These are phyloP conservation scores for Drosophila borborema DNA, from an alignment of 2,888 invertebrate species.

Conservation along the genomic window DNA sequence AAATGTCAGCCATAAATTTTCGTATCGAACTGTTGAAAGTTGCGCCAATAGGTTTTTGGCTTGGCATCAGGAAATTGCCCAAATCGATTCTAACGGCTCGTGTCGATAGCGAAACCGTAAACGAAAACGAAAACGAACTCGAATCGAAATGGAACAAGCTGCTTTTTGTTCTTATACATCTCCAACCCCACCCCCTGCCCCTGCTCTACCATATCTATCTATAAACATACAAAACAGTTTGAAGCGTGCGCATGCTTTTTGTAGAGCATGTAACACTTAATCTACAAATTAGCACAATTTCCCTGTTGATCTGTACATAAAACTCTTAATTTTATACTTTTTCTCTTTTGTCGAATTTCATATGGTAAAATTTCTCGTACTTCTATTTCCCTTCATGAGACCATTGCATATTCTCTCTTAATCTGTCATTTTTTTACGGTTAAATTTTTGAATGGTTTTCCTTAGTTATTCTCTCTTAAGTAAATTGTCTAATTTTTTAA, in stretches of 20 bases:
- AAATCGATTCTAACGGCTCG: no score
- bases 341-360: background rate
- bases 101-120: no score
- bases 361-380: background rate
- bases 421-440: no score
- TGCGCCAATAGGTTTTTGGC: slow-evolving; percentile 15
- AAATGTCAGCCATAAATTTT: slow-evolving; percentile 56
- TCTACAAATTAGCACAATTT: background rate
- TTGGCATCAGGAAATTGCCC: slow-evolving; percentile 41
- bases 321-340: background rate
- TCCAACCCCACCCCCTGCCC: no score
- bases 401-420: background rate
- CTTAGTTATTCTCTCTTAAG: no score
- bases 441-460: no score
- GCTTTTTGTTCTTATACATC: background rate
- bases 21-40: slow-evolving; percentile 49
- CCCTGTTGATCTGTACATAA: background rate
- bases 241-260: slow-evolving; percentile 1
- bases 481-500: no score
- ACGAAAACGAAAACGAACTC: slow-evolving; percentile 1
- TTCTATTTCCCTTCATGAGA: background rate
- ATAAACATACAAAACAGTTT: background rate
- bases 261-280: background rate
- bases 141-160: background rate
- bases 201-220: no score